Evolutionary conservation across 2,797 vertebrate species (phyloP).

Genomic region (Periparus ater): DNA sequence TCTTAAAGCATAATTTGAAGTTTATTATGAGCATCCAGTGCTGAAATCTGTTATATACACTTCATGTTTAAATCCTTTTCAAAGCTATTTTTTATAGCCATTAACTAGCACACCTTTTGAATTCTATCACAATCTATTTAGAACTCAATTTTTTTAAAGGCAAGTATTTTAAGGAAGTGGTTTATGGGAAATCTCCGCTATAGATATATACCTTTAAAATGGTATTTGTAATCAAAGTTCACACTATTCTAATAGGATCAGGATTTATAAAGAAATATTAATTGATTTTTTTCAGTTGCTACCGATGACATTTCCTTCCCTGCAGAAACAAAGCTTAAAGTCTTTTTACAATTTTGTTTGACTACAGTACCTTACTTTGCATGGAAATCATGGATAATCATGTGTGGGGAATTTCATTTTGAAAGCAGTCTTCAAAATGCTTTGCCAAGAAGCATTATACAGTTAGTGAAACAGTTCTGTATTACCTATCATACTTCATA

Average conservation of each 20-base stretch:
- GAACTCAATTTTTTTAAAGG: background rate
- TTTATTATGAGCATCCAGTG: background rate
- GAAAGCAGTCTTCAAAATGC: constrained; percentile 28
- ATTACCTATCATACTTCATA: background rate
- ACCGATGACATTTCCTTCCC: background rate
- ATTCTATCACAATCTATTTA: background rate
- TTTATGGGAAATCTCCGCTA: background rate
- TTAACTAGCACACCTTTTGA: background rate
- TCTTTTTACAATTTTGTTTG: background rate
- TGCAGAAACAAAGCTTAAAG: background rate
- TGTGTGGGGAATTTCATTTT: background rate
- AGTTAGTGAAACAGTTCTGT: background rate
- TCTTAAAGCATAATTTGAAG: background rate
- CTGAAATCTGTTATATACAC: background rate
- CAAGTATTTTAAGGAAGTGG: background rate
- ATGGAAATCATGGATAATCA: background rate
- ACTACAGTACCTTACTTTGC: background rate
- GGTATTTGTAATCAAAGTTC: background rate
- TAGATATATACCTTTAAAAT: background rate
- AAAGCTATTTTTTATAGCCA: background rate
- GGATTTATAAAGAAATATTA: background rate
- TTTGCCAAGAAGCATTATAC: background rate
- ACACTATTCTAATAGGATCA: background rate
- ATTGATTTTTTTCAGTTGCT: background rate
- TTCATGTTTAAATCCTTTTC: background rate